Percentiles rank a stretch among this genome's conserved stretches.
These are phyloP conservation scores for Siniperca knerii DNA, from an alignment of 2,113 vertebrate genomes.

Conservation along the genomic window DNA sequence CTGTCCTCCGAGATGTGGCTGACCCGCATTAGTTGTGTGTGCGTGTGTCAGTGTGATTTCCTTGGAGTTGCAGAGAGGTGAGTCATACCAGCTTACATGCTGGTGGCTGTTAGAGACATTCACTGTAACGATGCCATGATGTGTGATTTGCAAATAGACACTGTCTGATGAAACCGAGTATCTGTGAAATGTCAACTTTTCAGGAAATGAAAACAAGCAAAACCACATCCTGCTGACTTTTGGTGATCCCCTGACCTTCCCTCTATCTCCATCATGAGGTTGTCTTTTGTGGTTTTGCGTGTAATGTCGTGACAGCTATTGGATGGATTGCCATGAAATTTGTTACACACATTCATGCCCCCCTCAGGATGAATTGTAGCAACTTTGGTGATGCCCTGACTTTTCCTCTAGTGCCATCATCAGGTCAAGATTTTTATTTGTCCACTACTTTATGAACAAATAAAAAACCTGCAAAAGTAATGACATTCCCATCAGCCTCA, in stretches of 20 bases:
- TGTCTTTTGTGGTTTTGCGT: background rate
- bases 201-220: conserved; percentile 54
- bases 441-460: background rate
- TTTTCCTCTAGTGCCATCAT: background rate
- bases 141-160: conserved; percentile 66
- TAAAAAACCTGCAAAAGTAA: background rate
- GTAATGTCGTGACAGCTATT: background rate
- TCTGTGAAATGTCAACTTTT: conserved; percentile 65
- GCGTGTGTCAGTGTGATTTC: conserved; percentile 57
- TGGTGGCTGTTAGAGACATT: conserved; percentile 47
- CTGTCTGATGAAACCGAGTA: conserved; percentile 38
- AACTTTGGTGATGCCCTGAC: background rate
- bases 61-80: conserved; percentile 68
- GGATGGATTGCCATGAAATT: background rate
- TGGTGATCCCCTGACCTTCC: background rate
- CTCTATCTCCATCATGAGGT: background rate
- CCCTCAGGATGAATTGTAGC: background rate
- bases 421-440: background rate
- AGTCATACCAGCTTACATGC: conserved; percentile 66
- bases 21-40: conserved; percentile 42
- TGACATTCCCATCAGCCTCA: background rate
- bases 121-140: conserved; percentile 48
- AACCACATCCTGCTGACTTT: background rate
- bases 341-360: background rate
- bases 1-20: conserved; percentile 33